Base-by-base conservation (phyloP, 2,113 vertebrate species). In the Actenoides hombroni region DNA sequence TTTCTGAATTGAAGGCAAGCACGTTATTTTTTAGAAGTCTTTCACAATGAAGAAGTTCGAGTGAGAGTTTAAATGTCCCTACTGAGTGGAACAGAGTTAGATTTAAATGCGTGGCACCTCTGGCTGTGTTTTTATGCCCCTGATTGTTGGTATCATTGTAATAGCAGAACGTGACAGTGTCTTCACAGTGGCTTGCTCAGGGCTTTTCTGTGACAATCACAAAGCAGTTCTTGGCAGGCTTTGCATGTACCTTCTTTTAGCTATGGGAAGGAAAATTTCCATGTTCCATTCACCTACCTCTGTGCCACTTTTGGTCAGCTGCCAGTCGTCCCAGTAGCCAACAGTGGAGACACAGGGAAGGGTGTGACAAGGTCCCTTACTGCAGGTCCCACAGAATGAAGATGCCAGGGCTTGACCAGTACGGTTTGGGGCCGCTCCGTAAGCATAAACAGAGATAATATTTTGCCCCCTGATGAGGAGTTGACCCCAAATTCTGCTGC, bases 231-330 rank as follows among this genome's bases (percentile, higher is more conserved):
- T 59, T 75, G 46, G 82, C 37, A 89, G 60, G 16, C 60, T 86
- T 75, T 78, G 60, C 28, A 5, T 57, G 80, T 74, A 25, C n/a
- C 35, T 75, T 76, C 25, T 81, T 86, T 74, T 61, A 89, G 49
- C 69, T 75, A 8, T 9, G 40, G 25, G n/a, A 57, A 20, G n/a
- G 63, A 60, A 76, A 48, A 44, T 2, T 11, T 29, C 4, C 1
- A 4, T 24, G 20, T 71, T 67, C 64, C 39, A 3, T 76, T 74
- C 51, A 31, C 31, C 4, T 48, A 0, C 1, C 0, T 74, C 31
- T 70, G 23, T 67, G 53, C 15, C 33, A 5, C 44, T 56, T 49
- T 33, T 0, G 2, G 10, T 49, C 1, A 1, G 24, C 67, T 89
- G 3, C n/a, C n/a, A 35, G 40, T 40, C 3, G 0, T 48, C 64